These are phyloP conservation scores for Ahaetulla prasina DNA, from an alignment of 2,113 vertebrate species.

Conservation along the genomic window DNA sequence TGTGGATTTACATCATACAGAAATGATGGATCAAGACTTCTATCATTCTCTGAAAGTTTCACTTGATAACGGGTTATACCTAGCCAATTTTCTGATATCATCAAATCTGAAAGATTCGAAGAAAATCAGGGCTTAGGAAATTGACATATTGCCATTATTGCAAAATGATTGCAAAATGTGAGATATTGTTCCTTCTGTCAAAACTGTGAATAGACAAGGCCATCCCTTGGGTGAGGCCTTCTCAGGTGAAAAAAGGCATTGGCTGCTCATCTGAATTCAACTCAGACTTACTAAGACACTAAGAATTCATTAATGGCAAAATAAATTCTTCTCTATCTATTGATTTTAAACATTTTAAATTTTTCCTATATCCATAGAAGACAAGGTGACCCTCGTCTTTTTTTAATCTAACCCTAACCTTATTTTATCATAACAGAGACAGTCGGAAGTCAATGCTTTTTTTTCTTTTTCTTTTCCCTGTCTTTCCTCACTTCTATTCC, in stretches of 20 bases:
- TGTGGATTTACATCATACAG: background rate
- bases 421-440: no score
- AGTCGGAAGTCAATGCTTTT: no score
- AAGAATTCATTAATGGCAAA: background rate
- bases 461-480: no score
- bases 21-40: background rate
- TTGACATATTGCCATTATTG: background rate
- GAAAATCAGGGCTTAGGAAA: background rate
- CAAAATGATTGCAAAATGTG: background rate
- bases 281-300: background rate
- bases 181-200: background rate
- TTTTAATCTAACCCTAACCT: no score
- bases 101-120: background rate
- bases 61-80: background rate
- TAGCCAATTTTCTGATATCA: background rate
- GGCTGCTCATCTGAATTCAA: background rate
- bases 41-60: background rate
- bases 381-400: background rate
- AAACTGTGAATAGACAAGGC: background rate
- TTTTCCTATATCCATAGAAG: background rate
- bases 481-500: no score
- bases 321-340: background rate
- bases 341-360: background rate
- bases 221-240: background rate
- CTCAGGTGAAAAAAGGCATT: background rate